Conservation (phyloP, 1,140 invertebrate genomes). For the Euglossa dilemma region DNA sequence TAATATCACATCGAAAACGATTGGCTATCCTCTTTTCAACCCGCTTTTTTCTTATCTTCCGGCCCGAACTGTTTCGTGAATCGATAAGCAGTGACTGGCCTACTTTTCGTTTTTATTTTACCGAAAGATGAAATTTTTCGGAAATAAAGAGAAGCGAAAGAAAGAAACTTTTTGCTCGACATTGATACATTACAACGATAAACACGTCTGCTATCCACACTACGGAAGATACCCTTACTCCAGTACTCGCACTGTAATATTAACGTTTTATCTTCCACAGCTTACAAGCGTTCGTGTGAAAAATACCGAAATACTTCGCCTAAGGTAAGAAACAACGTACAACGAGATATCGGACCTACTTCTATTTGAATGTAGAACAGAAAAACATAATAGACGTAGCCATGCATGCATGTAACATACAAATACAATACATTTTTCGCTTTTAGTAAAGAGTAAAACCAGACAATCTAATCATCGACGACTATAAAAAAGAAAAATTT, state of each 20-base stretch:
- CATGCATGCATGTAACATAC: too few relatives aligned
- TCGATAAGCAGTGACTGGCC: background rate
- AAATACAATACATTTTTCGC: too few relatives aligned
- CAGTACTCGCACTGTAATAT: background rate
- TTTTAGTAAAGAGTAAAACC: too few relatives aligned
- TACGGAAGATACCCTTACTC: background rate
- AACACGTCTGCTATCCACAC: background rate
- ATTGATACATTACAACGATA: background rate
- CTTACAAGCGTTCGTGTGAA: background rate
- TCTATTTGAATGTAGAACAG: background rate
- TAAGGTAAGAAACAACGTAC: background rate
- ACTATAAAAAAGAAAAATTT: too few relatives aligned
- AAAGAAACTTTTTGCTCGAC: background rate
- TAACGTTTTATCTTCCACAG: background rate
- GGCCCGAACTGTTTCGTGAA: background rate
- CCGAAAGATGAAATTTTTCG: background rate
- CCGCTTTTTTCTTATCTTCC: background rate
- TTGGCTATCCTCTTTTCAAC: background rate
- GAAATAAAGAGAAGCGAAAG: too few relatives aligned
- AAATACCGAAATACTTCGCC: background rate
- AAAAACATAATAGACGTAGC: background rate
- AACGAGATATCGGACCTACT: background rate
- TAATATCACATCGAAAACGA: background rate
- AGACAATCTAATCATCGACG: too few relatives aligned
- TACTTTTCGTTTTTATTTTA: background rate